These are phyloP conservation scores for Baronia brevicornis DNA, from an alignment of 2,888 invertebrate genomes.

Conservation along the genomic window DNA sequence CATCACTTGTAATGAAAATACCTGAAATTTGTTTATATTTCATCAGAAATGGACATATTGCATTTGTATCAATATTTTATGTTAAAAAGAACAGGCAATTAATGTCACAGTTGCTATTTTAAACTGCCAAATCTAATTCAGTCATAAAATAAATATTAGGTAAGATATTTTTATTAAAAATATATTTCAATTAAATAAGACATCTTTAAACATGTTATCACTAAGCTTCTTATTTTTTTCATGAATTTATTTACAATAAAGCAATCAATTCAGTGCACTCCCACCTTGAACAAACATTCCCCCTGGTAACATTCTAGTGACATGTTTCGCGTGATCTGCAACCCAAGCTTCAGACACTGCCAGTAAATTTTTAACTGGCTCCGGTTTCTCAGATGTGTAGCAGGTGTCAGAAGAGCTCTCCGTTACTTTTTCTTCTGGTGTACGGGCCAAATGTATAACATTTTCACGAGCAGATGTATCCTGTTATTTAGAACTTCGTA, in stretches of 20 bases:
- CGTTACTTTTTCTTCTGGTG: conserved; percentile 81
- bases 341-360: conserved; percentile 81
- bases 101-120: too few species aligned
- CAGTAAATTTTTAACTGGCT: conserved; percentile 60
- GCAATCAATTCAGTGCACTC: not conserved
- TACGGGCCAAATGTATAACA: conserved; percentile 86
- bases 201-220: not conserved
- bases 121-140: too few species aligned
- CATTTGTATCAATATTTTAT: too few species aligned
- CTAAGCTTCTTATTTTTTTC: not conserved
- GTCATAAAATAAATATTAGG: too few species aligned
- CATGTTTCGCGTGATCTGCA: conserved; percentile 89
- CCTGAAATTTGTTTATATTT: too few species aligned
- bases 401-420: conserved; percentile 40
- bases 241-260: not conserved
- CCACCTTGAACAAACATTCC: conserved; percentile 88
- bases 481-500: conserved; percentile 47
- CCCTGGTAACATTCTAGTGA: conserved; percentile 92
- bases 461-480: conserved; percentile 80
- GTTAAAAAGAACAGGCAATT: too few species aligned
- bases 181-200: too few species aligned
- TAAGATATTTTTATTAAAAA: too few species aligned
- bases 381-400: conserved; percentile 42
- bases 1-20: conserved; percentile 83
- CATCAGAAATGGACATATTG: too few species aligned